These are phyloP conservation scores for Sorex araneus DNA, from an alignment of 2,113 vertebrate species.

Conservation along the genomic window DNA sequence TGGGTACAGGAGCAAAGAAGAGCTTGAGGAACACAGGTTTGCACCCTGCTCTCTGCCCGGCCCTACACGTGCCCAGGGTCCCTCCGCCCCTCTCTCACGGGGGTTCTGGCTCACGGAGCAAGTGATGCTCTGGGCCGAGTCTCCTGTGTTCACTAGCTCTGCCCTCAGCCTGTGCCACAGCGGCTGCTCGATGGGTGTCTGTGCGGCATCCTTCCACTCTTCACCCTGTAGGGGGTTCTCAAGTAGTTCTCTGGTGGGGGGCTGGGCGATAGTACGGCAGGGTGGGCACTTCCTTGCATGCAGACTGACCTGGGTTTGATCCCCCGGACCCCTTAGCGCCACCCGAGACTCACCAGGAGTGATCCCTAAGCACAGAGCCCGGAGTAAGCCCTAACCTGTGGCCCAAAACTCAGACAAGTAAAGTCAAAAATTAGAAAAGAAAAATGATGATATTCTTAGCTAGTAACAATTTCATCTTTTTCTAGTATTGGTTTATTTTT, in stretches of 20 bases:
- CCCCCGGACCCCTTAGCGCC: too few species aligned
- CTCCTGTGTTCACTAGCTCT: too few species aligned
- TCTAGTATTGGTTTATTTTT: slow-evolving; percentile 22
- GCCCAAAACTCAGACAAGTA: not conserved
- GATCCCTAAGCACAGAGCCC: too few species aligned
- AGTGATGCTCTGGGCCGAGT: too few species aligned
- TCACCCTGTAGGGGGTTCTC: not conserved
- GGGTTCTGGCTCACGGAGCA: too few species aligned
- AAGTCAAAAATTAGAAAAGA: not conserved
- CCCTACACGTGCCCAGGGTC: not conserved
- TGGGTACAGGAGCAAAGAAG: not conserved
- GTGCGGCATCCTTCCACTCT: slow-evolving; percentile 2
- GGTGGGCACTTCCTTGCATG: too few species aligned
- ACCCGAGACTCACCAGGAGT: too few species aligned
- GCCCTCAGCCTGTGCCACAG: too few species aligned
- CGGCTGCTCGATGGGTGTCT: not conserved
- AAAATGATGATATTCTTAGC: not conserved
- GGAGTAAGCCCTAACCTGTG: too few species aligned
- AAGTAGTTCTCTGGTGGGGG: not conserved
- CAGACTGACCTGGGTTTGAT: too few species aligned
- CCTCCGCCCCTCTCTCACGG: too few species aligned
- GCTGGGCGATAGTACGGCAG: too few species aligned
- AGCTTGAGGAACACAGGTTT: slow-evolving; percentile 5
- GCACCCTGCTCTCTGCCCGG: slow-evolving; percentile 15
- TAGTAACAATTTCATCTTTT: not conserved